A percentile compares a stretch with the other conserved stretches of the same genome.
phyloP scores from a whole-genome alignment of 2,888 invertebrate genomes.

The Morpho achilles region DNA sequence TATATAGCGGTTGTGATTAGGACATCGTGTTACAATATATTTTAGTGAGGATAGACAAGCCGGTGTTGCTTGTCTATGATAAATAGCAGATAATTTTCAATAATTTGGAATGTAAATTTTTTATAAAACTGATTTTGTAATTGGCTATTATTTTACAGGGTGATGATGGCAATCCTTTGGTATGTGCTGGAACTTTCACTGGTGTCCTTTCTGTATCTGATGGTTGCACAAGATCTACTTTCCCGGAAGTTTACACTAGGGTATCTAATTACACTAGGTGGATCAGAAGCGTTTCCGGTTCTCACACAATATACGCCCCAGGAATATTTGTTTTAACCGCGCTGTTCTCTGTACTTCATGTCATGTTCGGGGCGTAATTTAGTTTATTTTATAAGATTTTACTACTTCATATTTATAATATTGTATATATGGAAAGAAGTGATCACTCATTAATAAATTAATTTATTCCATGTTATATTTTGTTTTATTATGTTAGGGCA shows the following conservation, averaged over 20 bases:
- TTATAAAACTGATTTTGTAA: background rate
- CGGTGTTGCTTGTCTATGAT: too few relatives aligned
- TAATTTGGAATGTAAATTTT: too few relatives aligned
- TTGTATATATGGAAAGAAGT: background rate
- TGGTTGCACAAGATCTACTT: constrained; percentile 31
- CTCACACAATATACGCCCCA: constrained; percentile 36
- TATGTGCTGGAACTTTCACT: constrained; percentile 42
- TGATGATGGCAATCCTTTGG: constrained; percentile 44
- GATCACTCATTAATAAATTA: constrained; percentile 4
- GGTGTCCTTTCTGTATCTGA: constrained; percentile 42
- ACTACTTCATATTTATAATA: background rate
- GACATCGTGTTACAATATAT: too few relatives aligned
- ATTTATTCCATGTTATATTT: background rate
- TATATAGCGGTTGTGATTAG: too few relatives aligned
- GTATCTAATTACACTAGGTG: constrained; percentile 47
- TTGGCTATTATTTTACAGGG: constrained; percentile 33
- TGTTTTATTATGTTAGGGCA: background rate
- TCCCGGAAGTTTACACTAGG: constrained; percentile 49
- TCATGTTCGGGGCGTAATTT: background rate
- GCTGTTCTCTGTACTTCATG: constrained; percentile 31
- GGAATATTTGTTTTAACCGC: constrained; percentile 35
- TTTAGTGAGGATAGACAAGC: too few relatives aligned
- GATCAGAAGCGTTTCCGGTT: constrained; percentile 41
- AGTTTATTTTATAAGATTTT: background rate
- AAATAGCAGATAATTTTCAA: too few relatives aligned